Base-by-base conservation (phyloP, 2,888 invertebrate genomes). In the Epinotia brunnichana region DNA sequence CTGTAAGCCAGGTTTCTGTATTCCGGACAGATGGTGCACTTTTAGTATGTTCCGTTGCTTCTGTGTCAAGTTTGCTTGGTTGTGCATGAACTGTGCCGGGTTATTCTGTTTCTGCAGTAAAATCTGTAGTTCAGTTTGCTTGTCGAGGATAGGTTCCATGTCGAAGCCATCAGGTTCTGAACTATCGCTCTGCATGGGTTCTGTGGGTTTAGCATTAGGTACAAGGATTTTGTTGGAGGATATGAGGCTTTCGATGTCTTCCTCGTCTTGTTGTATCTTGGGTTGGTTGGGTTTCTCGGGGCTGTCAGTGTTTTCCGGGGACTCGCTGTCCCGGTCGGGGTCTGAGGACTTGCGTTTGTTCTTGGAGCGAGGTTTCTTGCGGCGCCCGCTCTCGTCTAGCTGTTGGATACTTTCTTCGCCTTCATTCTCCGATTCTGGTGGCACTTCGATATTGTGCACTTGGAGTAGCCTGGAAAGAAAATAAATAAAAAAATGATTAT, bases 381-480 rank as follows among this genome's bases (percentile, higher is more conserved):
- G 92, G 56, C 90, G 82, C 76, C 80, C 79, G 75, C 81, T 80
- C 67, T 83, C 83, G 7, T 91, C 90, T 41, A 88, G 89, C 13
- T 83, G 78, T 41, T 80, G 78, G 0, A 77, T 77, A 0, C 78
- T 75, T 2, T 94, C 94, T 70, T 94, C 93, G 1, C 90, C 88
- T 15, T 88, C 87, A n/a, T 83, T 82, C 13, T 94, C 94, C 0
- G 93, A 91, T 73, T 94, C 94, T 0, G 95, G 95, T 76, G 95
- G 94, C 11, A 94, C 90, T 79, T 95, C 95, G 70, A 97, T 94
- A 81, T 97, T 96, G 87, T 96, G 95, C 79, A 95, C 95, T 87
- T 95, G 95, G n/a, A 97, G 91, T 78, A 97, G 93, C 84, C 97
- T 97, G 88, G 0, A 87, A 48, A 48, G n/a, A 83, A 54, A 51